phyloP scores from a whole-genome alignment of 2,797 vertebrate genomes.

The Todus mexicanus region DNA sequence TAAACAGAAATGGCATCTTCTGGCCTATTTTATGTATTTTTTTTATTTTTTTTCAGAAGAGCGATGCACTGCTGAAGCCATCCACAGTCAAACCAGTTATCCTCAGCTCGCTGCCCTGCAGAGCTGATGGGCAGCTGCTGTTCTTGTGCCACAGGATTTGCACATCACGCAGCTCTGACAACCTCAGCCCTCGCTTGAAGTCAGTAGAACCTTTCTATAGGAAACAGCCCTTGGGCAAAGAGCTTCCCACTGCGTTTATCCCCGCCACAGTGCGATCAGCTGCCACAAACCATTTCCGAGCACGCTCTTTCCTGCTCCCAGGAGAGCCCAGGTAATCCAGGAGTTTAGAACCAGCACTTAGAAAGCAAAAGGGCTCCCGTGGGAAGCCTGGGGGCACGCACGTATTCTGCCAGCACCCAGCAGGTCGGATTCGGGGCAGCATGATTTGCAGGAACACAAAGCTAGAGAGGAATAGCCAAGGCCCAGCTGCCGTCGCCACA shows the following conservation, averaged over 20 bases:
- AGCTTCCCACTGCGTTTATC: neutral
- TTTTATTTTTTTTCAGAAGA: neutral
- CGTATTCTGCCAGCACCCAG: neutral
- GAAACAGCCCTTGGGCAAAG: neutral
- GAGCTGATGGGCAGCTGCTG: fast-evolving
- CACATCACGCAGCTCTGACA: neutral
- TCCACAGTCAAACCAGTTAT: neutral
- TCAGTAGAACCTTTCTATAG: neutral
- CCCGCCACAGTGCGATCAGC: neutral
- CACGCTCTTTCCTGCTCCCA: neutral
- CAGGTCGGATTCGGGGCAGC: neutral
- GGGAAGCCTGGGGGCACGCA: neutral
- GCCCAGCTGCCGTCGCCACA: fast-evolving
- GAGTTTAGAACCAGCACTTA: neutral
- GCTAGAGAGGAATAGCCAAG: neutral
- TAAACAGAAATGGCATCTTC: neutral
- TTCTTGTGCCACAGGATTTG: neutral
- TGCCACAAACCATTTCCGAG: neutral
- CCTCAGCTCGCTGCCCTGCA: neutral
- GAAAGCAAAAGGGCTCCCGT: neutral
- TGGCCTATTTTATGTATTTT: neutral
- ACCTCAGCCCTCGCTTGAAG: neutral
- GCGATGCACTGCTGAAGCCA: neutral
- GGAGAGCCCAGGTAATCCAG: neutral
- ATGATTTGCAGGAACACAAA: neutral